These are phyloP conservation scores for Cyclopterus lumpus DNA, from an alignment of 2,797 vertebrate genomes.

Conservation along the genomic window DNA sequence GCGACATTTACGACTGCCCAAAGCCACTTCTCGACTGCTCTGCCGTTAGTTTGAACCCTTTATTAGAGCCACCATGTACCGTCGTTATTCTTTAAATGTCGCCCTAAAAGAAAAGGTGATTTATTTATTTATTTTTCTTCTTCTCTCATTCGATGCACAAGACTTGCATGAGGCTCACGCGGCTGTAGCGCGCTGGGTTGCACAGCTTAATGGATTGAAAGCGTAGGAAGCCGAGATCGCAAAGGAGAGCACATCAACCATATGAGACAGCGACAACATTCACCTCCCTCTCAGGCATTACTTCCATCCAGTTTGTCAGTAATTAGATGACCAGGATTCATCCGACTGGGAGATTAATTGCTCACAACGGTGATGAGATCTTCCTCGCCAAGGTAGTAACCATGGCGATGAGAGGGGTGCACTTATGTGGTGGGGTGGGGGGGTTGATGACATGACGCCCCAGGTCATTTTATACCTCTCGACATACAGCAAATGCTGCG, in stretches of 20 bases:
- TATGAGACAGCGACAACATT: slow-evolving; percentile 25
- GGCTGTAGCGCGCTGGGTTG: background rate
- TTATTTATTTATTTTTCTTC: background rate
- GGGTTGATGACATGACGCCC: background rate
- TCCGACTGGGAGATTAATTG: slow-evolving; percentile 73
- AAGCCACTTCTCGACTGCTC: background rate
- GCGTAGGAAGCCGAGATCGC: slow-evolving; percentile 5
- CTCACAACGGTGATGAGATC: slow-evolving; percentile 50
- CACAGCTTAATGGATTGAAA: background rate
- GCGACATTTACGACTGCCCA: slow-evolving; percentile 7
- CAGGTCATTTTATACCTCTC: background rate
- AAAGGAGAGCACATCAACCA: slow-evolving; percentile 27
- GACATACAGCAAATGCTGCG: background rate
- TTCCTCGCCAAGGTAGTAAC: slow-evolving; percentile 43
- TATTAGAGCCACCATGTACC: background rate
- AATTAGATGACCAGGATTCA: slow-evolving; percentile 72
- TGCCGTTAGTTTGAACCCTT: background rate
- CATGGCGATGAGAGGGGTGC: slow-evolving; percentile 56
- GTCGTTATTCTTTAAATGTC: background rate
- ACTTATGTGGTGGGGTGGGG: background rate
- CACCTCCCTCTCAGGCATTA: slow-evolving; percentile 55
- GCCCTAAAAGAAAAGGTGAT: no score
- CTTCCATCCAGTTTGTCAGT: slow-evolving; percentile 68
- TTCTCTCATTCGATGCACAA: no score
- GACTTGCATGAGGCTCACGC: background rate